Percentiles rank a stretch among this genome's conserved stretches.
phyloP scores from a whole-genome alignment of 2,888 invertebrate genomes.

The Apamea anceps region DNA sequence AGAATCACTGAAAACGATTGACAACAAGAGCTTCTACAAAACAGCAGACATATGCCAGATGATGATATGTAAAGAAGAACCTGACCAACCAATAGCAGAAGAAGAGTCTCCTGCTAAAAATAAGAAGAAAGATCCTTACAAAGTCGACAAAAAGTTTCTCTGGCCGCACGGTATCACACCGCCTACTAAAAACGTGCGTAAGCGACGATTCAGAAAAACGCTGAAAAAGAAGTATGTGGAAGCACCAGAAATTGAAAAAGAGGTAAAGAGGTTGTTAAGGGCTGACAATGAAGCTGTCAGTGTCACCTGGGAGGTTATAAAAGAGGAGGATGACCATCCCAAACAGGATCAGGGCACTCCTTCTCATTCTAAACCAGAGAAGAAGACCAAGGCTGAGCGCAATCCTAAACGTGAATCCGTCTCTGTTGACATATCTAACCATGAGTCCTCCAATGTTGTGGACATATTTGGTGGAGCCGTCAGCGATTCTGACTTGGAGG shows the following conservation, averaged over 20 bases:
- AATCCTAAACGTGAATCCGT: constrained; percentile 69
- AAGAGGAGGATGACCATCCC: constrained; percentile 94
- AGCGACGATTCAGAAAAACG: constrained; percentile 97
- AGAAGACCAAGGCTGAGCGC: constrained; percentile 79
- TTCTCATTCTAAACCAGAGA: constrained; percentile 76
- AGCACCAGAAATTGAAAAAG: constrained; percentile 99
- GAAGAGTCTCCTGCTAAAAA: constrained; percentile 95
- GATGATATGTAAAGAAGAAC: constrained; percentile 97
- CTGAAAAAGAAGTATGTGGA: constrained; percentile 99
- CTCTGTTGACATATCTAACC: constrained; percentile 68
- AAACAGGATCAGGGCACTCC: constrained; percentile 77
- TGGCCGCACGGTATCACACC: constrained; percentile 99
- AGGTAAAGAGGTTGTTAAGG: constrained; percentile 97
- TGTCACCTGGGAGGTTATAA: constrained; percentile 96
- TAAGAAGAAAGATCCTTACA: constrained; percentile 95
- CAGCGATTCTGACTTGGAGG: constrained; percentile 96
- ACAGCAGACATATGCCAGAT: constrained; percentile 98
- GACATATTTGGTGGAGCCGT: constrained; percentile 98
- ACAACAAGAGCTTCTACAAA: constrained; percentile 99
- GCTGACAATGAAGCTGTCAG: constrained; percentile 98
- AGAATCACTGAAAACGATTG: constrained; percentile 98
- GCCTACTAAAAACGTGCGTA: constrained; percentile 98
- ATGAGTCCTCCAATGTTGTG: constrained; percentile 83
- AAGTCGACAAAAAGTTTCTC: constrained; percentile 96
- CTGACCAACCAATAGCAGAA: constrained; percentile 93